Percentiles rank a stretch among this genome's conserved stretches.
phyloP scores from a whole-genome alignment of 1,140 invertebrate genomes.

The Bemisia tabaci region DNA sequence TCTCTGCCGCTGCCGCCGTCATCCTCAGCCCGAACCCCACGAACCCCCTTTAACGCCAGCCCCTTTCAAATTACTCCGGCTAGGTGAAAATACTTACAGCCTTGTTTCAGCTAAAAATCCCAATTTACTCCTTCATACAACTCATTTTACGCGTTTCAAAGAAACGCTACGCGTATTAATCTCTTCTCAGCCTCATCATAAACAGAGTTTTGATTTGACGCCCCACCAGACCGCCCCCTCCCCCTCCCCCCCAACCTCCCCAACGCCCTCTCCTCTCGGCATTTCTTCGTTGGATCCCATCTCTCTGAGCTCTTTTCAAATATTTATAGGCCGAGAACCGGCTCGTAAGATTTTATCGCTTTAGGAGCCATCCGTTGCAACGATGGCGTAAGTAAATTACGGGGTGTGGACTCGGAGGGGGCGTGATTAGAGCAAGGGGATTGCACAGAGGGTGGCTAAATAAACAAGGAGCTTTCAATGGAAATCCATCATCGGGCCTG shows the following conservation, averaged over 20 bases:
- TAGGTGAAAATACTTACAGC: background rate
- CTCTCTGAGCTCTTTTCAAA: background rate
- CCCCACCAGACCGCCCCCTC: background rate
- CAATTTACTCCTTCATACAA: background rate
- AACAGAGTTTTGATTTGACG: background rate
- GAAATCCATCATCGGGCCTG: no score
- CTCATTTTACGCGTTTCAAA: background rate
- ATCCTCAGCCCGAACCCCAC: background rate
- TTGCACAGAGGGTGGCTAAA: no score
- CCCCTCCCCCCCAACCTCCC: background rate
- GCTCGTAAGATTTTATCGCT: background rate
- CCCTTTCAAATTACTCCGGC: background rate
- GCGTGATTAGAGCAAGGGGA: no score
- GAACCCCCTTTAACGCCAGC: background rate
- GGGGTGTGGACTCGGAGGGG: no score
- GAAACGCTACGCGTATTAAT: background rate
- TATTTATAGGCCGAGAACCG: background rate
- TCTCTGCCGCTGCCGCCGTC: no score
- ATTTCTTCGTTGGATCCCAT: no score
- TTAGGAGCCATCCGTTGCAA: background rate
- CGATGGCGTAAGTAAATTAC: background rate
- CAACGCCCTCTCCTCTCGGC: background rate
- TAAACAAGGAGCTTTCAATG: no score
- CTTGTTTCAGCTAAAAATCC: background rate
- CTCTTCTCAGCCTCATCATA: background rate